Conservation (phyloP, 2,888 invertebrate species). For the Melieria crassipennis region DNA sequence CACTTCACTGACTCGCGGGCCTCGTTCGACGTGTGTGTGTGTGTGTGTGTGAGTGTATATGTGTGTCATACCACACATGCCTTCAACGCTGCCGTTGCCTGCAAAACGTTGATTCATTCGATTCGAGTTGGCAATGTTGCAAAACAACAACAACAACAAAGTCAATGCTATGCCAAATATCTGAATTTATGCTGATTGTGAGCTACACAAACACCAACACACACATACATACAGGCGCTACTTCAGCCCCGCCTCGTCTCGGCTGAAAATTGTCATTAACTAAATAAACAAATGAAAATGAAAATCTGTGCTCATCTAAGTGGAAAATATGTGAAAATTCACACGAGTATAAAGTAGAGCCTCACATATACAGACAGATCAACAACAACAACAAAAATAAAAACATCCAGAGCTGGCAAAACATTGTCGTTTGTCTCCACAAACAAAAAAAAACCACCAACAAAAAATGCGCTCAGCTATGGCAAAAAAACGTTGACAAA, state of each 20-base stretch:
- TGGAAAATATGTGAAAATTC: constrained; percentile 40
- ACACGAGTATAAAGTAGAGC: constrained; percentile 32
- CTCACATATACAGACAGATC: not conserved
- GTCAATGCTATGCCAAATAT: constrained; percentile 2
- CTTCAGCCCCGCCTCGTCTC: not conserved
- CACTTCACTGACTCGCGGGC: not conserved
- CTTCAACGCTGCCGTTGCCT: too few relatives aligned
- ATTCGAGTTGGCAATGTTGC: not conserved
- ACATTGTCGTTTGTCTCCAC: too few relatives aligned
- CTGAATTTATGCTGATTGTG: constrained; percentile 55
- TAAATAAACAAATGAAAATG: constrained; percentile 35
- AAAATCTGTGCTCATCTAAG: constrained; percentile 41
- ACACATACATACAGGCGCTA: not conserved
- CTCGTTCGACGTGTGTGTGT: not conserved
- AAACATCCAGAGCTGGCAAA: too few relatives aligned
- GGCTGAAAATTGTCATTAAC: constrained; percentile 17
- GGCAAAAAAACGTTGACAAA: too few relatives aligned
- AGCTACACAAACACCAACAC: constrained; percentile 21
- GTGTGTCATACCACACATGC: not conserved
- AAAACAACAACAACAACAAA: constrained; percentile 8
- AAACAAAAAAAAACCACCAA: too few relatives aligned
- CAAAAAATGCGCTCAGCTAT: too few relatives aligned
- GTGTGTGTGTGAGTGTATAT: not conserved
- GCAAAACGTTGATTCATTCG: not conserved
- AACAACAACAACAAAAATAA: constrained; percentile 44